These are phyloP conservation scores for Camarhynchus parvulus DNA, from an alignment of 2,113 vertebrate species.

Conservation along the genomic window DNA sequence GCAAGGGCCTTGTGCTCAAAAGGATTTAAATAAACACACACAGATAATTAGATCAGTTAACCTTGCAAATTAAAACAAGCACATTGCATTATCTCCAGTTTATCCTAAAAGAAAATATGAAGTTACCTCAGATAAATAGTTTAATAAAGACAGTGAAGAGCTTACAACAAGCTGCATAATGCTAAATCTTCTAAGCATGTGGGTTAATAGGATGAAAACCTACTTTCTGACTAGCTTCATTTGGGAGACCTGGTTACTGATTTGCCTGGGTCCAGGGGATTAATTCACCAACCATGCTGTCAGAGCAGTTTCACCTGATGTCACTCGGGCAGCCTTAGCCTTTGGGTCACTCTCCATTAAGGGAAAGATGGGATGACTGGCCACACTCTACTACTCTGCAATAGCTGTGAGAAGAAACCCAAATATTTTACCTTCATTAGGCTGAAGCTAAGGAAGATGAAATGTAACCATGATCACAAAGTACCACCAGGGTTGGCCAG, in stretches of 20 bases:
- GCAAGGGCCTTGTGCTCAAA: constrained; percentile 59
- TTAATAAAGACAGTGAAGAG: constrained; percentile 66
- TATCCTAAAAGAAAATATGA: constrained; percentile 82
- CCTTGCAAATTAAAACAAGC: constrained; percentile 82
- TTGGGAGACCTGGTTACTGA: not conserved
- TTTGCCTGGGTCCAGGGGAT: not conserved
- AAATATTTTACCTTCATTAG: not conserved
- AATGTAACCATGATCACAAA: not conserved
- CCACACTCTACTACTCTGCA: not conserved
- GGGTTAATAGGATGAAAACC: not conserved
- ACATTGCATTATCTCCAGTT: constrained; percentile 76
- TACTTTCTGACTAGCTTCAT: not conserved
- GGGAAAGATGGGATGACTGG: not conserved
- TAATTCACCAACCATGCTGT: not conserved
- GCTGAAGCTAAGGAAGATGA: not conserved
- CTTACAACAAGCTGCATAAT: not conserved
- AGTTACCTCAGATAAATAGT: constrained; percentile 73
- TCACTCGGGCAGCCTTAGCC: not conserved
- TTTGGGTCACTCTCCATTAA: not conserved
- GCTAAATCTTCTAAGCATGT: not conserved
- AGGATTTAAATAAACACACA: constrained; percentile 78
- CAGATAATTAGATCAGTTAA: constrained; percentile 84
- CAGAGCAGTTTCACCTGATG: not conserved
- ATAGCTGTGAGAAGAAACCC: not conserved
- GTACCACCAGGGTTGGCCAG: not conserved